phyloP scores from a whole-genome alignment of 2,113 vertebrate genomes.

The Hystrix brachyura region DNA sequence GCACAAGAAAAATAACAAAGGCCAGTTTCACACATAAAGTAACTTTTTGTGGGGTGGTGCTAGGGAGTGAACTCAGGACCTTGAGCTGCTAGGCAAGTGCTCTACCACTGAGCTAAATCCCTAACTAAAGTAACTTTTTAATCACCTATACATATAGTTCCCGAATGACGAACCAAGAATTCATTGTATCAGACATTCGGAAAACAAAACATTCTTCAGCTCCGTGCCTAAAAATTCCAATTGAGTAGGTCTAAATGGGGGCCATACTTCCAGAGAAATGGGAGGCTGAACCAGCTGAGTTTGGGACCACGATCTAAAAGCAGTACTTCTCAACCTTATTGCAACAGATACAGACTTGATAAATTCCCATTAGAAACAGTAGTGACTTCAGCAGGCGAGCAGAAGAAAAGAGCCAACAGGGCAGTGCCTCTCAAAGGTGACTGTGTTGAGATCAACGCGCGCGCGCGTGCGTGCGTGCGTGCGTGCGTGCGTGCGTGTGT shows the following conservation, averaged over 20 bases:
- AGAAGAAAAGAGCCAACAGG: not conserved
- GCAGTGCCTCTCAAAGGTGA: not conserved
- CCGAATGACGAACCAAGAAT: not conserved
- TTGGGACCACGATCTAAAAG: not conserved
- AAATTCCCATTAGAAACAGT: not conserved
- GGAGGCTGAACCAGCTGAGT: not conserved
- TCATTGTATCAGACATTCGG: not conserved
- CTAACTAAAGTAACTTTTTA: not conserved
- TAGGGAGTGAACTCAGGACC: no score
- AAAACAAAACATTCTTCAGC: not conserved
- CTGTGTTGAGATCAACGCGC: not conserved
- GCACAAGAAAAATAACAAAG: not conserved
- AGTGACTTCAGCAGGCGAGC: not conserved
- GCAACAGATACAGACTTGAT: not conserved
- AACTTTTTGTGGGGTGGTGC: not conserved
- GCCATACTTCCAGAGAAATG: not conserved
- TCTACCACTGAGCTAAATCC: no score
- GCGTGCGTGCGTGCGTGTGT: no score
- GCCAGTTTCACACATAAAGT: not conserved
- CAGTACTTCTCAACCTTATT: not conserved
- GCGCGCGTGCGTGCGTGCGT: no score
- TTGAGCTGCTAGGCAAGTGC: no score
- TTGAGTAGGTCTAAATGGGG: not conserved
- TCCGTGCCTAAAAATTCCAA: constrained; percentile 4
- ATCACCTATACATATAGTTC: not conserved